Evolutionary conservation across 2,113 vertebrate species (phyloP).

Genomic region (Piprites chloris): DNA sequence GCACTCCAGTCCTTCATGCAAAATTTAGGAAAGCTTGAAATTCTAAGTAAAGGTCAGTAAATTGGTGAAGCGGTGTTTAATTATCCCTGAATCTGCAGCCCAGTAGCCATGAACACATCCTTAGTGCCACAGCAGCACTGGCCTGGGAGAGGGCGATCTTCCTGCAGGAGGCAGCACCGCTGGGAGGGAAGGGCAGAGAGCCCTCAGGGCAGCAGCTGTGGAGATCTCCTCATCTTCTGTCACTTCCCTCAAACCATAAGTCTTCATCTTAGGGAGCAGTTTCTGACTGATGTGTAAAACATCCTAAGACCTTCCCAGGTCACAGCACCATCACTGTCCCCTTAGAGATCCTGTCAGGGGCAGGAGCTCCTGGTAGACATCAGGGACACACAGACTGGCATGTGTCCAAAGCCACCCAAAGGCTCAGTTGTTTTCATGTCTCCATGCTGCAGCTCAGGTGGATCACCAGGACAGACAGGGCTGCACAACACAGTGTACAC

Average conservation of each 20-base stretch:
- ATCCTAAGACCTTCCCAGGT: background rate
- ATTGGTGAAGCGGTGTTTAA: background rate
- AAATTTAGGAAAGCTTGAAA: background rate
- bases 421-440: background rate
- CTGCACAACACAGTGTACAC: fast-evolving
- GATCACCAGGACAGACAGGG: background rate
- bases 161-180: background rate
- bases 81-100: background rate
- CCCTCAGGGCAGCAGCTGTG: background rate
- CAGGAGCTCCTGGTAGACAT: background rate
- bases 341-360: background rate
- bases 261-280: background rate
- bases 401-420: fast-evolving
- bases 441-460: background rate
- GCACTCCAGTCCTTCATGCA: background rate
- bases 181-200: background rate
- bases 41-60: background rate
- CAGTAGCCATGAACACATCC: background rate
- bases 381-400: background rate
- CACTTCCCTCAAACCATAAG: fast-evolving
- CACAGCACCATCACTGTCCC: fast-evolving
- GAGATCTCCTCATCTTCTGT: background rate
- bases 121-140: fast-evolving
- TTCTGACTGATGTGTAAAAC: background rate
- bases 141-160: background rate